Evolutionary conservation across 2,113 vertebrate genomes (phyloP), one percentile per base, ranked within the genome.

Genomic region (Anarhynchus alexandrinus): DNA sequence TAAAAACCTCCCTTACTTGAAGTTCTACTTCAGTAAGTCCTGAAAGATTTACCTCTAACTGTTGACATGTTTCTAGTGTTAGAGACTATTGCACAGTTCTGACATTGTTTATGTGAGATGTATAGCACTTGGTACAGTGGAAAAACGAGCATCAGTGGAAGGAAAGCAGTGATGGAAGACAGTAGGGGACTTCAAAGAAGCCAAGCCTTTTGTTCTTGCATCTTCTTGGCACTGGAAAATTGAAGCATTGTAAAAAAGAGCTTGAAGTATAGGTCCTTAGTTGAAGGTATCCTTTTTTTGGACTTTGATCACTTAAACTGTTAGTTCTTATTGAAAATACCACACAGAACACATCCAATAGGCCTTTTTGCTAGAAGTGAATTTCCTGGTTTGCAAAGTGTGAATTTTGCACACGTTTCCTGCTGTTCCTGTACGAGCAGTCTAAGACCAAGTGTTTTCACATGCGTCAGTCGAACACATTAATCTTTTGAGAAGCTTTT

Each of bases 181-280:
- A 79, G 26, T 34, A 38, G 30, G 34, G 34, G 66, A 77, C 88
- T 93, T 92, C 21, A 92, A 65, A 94, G 66, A 18, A 73, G 32
- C 66, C 47, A 69, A 38, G 40, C 23, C 51, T 88, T 92, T 81
- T 86, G 81, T 92, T 93, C 83, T 78, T 87, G 12, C 29, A 16
- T 64, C 51, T 54, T 69, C 40, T 85, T 69, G 70, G 27, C 65
- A 9, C 0, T 49, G 78, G 74, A 82, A 38, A 82, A 76, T 62
- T 45, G 45, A 62, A 52, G 26, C 40, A 23, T 8, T 88, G 27
- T 58, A 40, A 27, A 69, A 18, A 71, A 47, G 69, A 67, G 38
- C 32, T 51, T 67, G 54, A 66, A 70, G 25, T 21, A 7, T 77
- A 29, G 19, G 34, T 49, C 30, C 30, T 38, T 29, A 70, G 59